These are phyloP conservation scores for Agrochola macilenta DNA, from an alignment of 2,888 invertebrate genomes.

Conservation along the genomic window DNA sequence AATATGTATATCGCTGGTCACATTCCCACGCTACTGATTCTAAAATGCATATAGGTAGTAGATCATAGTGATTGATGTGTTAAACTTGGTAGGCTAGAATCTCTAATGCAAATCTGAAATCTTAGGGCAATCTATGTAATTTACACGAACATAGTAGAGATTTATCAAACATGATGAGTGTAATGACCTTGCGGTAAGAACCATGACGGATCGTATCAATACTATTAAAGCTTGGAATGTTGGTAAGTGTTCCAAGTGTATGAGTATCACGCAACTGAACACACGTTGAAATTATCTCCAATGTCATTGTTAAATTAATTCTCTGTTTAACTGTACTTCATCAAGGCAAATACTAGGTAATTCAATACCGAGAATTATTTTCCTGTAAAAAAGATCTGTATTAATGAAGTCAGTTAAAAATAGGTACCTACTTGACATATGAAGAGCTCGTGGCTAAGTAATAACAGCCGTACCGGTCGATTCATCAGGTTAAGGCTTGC, in stretches of 20 bases:
- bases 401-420: neutral
- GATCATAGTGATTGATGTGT: conserved; percentile 52
- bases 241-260: conserved; percentile 46
- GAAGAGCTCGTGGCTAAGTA: neutral
- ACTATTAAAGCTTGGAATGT: conserved; percentile 60
- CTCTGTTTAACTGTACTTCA: conserved; percentile 58
- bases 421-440: conserved; percentile 14
- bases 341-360: conserved; percentile 56
- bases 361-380: conserved; percentile 36
- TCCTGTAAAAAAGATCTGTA: conserved; percentile 8
- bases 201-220: conserved; percentile 77
- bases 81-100: conserved; percentile 32
- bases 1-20: conserved; percentile 13
- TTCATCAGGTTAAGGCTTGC: too few relatives aligned
- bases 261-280: conserved; percentile 61
- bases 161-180: conserved; percentile 66
- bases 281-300: conserved; percentile 64
- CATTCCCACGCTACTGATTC: conserved; percentile 52
- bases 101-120: conserved; percentile 57
- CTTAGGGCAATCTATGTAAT: conserved; percentile 57
- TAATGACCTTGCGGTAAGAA: conserved; percentile 73
- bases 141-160: conserved; percentile 57
- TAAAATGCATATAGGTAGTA: conserved; percentile 15
- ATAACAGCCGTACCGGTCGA: too few relatives aligned
- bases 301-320: conserved; percentile 73